Conservation (phyloP, 2,113 vertebrate genomes). For the Clarias magur region DNA sequence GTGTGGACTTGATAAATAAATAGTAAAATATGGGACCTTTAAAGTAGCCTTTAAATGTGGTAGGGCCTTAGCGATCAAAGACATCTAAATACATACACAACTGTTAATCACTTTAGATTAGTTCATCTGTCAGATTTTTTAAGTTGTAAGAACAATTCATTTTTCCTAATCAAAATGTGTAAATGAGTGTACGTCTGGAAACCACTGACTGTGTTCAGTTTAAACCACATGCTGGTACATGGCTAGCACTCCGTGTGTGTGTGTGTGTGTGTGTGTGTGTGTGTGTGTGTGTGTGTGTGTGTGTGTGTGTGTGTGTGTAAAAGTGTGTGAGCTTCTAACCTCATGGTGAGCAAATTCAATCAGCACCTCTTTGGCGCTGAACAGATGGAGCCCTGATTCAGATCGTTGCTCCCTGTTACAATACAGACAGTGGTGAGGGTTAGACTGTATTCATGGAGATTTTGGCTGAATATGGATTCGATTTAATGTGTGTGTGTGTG, state of each 20-base stretch:
- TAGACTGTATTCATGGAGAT: neutral
- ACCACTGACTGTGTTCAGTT: neutral
- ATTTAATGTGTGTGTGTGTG: neutral
- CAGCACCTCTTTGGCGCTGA: slow-evolving; percentile 34
- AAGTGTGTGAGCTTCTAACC: slow-evolving; percentile 12
- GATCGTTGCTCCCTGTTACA: slow-evolving; percentile 17
- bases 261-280: slow-evolving; percentile 9
- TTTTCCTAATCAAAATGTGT: neutral
- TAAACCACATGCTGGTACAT: slow-evolving; percentile 1
- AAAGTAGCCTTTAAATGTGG: neutral
- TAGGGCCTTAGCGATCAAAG: neutral
- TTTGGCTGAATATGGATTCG: slow-evolving; percentile 7
- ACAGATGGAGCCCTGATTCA: slow-evolving; percentile 25
- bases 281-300: neutral
- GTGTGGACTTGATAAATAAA: too few relatives aligned
- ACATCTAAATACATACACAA: neutral
- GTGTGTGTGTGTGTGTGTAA: slow-evolving; percentile 17
- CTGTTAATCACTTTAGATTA: neutral
- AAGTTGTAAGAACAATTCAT: neutral
- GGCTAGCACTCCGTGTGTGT: neutral
- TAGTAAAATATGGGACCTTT: neutral
- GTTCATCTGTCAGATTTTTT: neutral
- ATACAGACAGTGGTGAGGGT: neutral
- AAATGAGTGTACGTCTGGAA: neutral
- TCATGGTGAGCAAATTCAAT: slow-evolving; percentile 47